Percentiles rank a stretch among this genome's conserved stretches.
These are phyloP conservation scores for Tinea semifulvella DNA, from an alignment of 2,888 invertebrate genomes.

Conservation along the genomic window DNA sequence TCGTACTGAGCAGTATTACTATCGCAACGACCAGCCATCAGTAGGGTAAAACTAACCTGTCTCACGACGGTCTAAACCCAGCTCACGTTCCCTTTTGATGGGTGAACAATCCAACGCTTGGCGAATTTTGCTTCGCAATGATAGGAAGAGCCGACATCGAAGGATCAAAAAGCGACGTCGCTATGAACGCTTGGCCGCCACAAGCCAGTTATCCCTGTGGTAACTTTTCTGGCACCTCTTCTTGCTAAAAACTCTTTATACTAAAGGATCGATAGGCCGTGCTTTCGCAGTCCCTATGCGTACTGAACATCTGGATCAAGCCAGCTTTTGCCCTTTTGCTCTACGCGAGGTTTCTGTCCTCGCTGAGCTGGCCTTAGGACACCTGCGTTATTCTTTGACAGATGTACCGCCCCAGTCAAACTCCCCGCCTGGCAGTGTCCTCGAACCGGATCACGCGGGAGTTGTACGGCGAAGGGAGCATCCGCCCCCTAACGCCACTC, in stretches of 20 bases:
- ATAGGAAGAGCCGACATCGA: constrained; percentile 81
- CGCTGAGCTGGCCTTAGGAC: constrained; percentile 70
- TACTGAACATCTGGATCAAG: constrained; percentile 74
- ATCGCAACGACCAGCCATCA: constrained; percentile 62
- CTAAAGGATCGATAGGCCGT: constrained; percentile 74
- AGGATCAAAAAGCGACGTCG: constrained; percentile 76
- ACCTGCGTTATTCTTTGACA: constrained; percentile 73
- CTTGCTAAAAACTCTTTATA: constrained; percentile 64
- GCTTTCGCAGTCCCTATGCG: constrained; percentile 71
- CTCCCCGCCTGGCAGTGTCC: constrained; percentile 70
- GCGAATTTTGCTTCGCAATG: constrained; percentile 77
- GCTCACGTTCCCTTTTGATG: constrained; percentile 72
- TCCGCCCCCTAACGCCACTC: constrained; percentile 52
- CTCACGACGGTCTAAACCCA: constrained; percentile 73
- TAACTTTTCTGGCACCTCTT: constrained; percentile 78
- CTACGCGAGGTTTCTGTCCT: constrained; percentile 77
- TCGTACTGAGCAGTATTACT: constrained; percentile 65
- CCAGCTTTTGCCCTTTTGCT: constrained; percentile 75
- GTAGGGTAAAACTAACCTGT: constrained; percentile 71
- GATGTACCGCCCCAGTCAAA: constrained; percentile 75
- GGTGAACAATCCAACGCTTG: constrained; percentile 78
- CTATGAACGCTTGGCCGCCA: constrained; percentile 72
- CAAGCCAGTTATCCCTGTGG: constrained; percentile 76
- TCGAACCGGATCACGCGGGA: constrained; percentile 61
- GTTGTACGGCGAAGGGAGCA: constrained; percentile 28